A percentile compares a stretch with the other conserved stretches of the same genome.
These are phyloP conservation scores for Linepithema humile DNA, from an alignment of 1,140 invertebrate genomes.

Conservation along the genomic window DNA sequence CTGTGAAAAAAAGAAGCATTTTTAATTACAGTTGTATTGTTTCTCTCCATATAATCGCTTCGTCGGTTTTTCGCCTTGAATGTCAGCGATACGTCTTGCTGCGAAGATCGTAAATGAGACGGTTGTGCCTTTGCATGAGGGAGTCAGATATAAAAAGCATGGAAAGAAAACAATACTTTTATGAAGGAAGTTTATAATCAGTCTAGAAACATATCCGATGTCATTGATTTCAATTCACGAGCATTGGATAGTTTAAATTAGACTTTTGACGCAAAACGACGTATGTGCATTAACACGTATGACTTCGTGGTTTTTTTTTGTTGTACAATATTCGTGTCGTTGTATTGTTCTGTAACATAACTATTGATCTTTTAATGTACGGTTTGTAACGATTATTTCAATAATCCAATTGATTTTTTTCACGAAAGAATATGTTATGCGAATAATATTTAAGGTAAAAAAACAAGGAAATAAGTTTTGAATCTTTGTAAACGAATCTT, in stretches of 20 bases:
- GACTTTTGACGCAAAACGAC: conserved; percentile 7
- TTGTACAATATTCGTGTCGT: neutral
- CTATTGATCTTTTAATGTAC: neutral
- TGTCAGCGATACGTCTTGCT: conserved; percentile 10
- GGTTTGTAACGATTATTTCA: neutral
- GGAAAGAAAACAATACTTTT: conserved; percentile 24
- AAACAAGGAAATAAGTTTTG: neutral
- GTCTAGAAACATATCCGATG: conserved; percentile 64
- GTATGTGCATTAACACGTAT: neutral
- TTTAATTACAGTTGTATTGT: conserved; percentile 33
- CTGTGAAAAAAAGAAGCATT: neutral
- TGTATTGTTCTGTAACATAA: neutral
- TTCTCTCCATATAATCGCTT: conserved; percentile 24
- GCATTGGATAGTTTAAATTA: neutral
- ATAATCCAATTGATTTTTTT: neutral
- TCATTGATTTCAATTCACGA: too few relatives aligned
- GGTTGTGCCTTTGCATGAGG: conserved; percentile 41
- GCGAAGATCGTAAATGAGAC: conserved; percentile 35
- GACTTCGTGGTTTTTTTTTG: neutral
- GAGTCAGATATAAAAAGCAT: conserved; percentile 4
- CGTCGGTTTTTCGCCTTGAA: conserved; percentile 37
- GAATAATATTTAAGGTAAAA: neutral
- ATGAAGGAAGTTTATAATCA: conserved; percentile 45
- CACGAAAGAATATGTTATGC: neutral
- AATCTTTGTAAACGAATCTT: neutral